phyloP scores from a whole-genome alignment of 2,113 vertebrate species.

The Mobula birostris region DNA sequence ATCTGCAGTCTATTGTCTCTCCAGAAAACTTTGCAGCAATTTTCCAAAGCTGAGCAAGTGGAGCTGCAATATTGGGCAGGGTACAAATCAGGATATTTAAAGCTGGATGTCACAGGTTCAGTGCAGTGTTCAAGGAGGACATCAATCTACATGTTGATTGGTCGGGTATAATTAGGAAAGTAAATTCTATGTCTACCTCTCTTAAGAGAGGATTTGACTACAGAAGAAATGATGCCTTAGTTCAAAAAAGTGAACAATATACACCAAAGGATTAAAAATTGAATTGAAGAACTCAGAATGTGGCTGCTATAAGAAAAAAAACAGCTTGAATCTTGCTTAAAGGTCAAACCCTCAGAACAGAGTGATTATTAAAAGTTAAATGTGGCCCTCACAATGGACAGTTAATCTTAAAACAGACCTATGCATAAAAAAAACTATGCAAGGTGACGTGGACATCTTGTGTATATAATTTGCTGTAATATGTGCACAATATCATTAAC shows the following conservation, averaged over 20 bases:
- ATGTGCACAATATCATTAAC: not conserved
- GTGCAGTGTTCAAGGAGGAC: too few species aligned
- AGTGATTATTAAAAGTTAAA: not conserved
- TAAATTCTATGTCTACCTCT: too few species aligned
- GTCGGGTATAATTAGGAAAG: too few species aligned
- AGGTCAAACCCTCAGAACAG: not conserved
- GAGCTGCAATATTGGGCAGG: too few species aligned
- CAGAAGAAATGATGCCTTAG: too few species aligned
- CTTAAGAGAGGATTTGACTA: too few species aligned
- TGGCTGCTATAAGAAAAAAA: not conserved
- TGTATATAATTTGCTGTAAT: not conserved
- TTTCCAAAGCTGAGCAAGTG: too few species aligned
- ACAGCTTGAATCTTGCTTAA: not conserved
- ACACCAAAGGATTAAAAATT: not conserved
- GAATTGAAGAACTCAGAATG: not conserved
- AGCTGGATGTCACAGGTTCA: too few species aligned
- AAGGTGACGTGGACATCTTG: not conserved
- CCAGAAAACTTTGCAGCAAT: too few species aligned
- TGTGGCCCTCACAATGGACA: not conserved
- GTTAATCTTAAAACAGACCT: not conserved
- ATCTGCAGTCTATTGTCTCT: too few species aligned
- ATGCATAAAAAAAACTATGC: not conserved
- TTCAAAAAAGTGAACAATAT: not conserved
- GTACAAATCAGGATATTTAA: too few species aligned
- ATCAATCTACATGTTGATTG: too few species aligned